A percentile compares a stretch with the other conserved stretches of the same genome.
Conservation (phyloP, 35 echinoderm and acorn worm species). For the Acanthaster planci region DNA sequence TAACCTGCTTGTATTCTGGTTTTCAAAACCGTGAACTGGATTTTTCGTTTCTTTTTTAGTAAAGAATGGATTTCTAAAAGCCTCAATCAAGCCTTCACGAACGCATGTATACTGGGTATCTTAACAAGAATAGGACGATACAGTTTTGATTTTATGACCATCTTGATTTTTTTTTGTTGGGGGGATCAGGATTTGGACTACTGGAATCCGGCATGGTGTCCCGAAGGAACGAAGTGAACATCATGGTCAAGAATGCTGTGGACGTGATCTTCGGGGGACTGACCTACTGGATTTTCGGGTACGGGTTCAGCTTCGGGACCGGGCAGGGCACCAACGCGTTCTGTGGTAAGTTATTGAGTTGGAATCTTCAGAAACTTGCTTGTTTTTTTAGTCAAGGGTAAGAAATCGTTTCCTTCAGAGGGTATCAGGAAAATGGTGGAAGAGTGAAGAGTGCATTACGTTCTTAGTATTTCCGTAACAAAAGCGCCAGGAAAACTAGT, state of each 20-base stretch:
- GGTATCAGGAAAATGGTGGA: too few species aligned
- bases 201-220: constrained; percentile 92
- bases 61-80: not conserved
- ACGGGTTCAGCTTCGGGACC: constrained; percentile 80
- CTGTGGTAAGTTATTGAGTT: constrained; percentile 60
- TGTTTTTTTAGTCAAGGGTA: too few species aligned
- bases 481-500: too few species aligned
- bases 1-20: too few species aligned
- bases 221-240: constrained; percentile 87
- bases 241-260: constrained; percentile 94
- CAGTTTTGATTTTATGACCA: not conserved
- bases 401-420: too few species aligned
- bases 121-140: not conserved
- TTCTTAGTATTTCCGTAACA: too few species aligned
- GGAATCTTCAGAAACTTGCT: too few species aligned
- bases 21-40: too few species aligned
- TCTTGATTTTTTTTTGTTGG: constrained; percentile 4
- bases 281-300: constrained; percentile 95
- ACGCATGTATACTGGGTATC: not conserved
- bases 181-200: constrained; percentile 84
- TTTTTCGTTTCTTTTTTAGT: not conserved
- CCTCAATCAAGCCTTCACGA: not conserved
- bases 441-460: too few species aligned
- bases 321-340: constrained; percentile 69
- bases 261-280: constrained; percentile 91